Conservation (phyloP, 2,797 vertebrate species). For the Valencia hispanica region DNA sequence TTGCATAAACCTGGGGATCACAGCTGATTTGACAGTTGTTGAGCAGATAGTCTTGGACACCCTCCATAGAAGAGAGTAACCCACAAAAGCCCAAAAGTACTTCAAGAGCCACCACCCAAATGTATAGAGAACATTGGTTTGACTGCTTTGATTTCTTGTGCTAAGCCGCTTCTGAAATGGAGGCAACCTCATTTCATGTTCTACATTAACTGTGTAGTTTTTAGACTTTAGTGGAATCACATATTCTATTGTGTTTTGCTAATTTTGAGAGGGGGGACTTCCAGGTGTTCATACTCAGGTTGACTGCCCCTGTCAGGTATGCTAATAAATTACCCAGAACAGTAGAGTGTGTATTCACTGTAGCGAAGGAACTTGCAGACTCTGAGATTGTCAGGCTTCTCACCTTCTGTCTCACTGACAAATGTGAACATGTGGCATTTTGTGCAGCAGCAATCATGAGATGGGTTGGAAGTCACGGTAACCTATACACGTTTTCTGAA, state of each 20-base stretch:
- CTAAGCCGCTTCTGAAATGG: neutral
- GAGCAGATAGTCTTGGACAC: neutral
- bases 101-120: neutral
- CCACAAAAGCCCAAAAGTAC: neutral
- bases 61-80: neutral
- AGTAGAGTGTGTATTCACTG: neutral
- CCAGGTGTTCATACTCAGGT: neutral
- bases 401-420: slow-evolving; percentile 13
- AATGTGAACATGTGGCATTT: slow-evolving; percentile 23
- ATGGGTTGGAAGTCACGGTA: neutral
- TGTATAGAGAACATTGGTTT: neutral
- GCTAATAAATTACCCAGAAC: neutral
- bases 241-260: neutral
- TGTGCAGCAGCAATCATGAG: slow-evolving; percentile 6
- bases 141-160: neutral
- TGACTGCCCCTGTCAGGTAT: neutral
- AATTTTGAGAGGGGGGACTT: neutral
- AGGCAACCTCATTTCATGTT: neutral
- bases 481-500: too few species aligned
- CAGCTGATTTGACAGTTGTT: neutral
- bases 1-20: neutral
- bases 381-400: neutral
- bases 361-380: neutral
- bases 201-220: neutral
- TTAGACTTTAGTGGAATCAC: neutral